These are phyloP conservation scores for Trididemnum clinides DNA, from an alignment of 23 tunicate species.

Conservation along the genomic window DNA sequence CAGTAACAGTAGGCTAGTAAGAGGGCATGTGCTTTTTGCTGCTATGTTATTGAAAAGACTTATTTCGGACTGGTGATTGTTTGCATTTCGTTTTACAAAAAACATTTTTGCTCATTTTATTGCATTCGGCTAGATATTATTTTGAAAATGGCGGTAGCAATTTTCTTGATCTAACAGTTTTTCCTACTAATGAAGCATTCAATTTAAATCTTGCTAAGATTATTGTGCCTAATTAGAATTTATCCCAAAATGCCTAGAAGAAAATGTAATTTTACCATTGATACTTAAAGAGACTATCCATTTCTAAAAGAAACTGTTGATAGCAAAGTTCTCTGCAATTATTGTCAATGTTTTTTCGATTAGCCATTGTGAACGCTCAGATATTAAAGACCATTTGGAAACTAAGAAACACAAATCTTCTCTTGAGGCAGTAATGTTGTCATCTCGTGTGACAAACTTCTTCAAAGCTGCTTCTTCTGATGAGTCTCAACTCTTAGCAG, in stretches of 20 bases:
- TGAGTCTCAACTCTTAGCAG: slow-evolving; percentile 53
- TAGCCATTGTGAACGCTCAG: slow-evolving; percentile 25
- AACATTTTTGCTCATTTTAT: background rate
- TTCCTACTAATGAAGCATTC: background rate
- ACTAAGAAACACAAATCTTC: slow-evolving; percentile 30
- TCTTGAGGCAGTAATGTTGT: slow-evolving; percentile 55
- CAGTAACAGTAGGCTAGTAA: no score
- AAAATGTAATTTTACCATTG: background rate
- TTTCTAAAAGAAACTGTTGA: slow-evolving; percentile 6
- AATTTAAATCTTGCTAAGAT: background rate
- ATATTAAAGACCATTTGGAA: slow-evolving; percentile 38
- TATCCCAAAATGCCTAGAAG: slow-evolving; percentile 3
- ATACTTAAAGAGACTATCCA: background rate
- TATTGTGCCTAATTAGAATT: slow-evolving; percentile 19
- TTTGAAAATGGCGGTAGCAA: background rate
- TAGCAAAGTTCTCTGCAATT: slow-evolving; percentile 24
- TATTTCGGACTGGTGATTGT: slow-evolving; percentile 7
- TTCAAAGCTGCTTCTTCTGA: slow-evolving; percentile 61
- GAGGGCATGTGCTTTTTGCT: background rate
- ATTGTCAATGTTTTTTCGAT: slow-evolving; percentile 35
- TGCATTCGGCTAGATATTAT: background rate
- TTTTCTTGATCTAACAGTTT: background rate
- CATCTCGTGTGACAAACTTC: slow-evolving; percentile 54
- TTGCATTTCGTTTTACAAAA: slow-evolving; percentile 20
- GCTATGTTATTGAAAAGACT: slow-evolving; percentile 26